Evolutionary conservation across 2,113 vertebrate genomes (phyloP), one percentile per base, ranked within the genome.

Genomic region (Chlorodrepanis virens): DNA sequence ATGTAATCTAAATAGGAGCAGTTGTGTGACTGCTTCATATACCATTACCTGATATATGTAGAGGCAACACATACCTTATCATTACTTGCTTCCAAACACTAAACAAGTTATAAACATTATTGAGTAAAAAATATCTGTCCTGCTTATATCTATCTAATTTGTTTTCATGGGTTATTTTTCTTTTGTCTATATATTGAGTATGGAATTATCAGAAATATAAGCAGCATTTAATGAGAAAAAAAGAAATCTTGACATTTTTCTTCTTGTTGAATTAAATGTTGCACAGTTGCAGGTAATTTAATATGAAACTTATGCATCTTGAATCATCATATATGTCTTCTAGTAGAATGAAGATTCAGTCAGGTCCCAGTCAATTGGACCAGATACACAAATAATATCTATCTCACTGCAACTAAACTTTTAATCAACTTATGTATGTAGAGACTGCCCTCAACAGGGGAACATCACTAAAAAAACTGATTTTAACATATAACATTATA

Each of bases 381-480:
- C 13, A 74, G 23, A 40, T 57, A 52, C 19, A 76, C 9, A 53
- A 63, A 20, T 45, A 74, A 42, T 6, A 9, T 33, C 13, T 83
- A 9, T 40, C 25, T 60, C 28, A 9, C 24, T 74, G 7, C 2
- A 91, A 49, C 24, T 12, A 23, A 53, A 76, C 6, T 71, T 93
- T 82, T 84, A 65, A 78, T 82, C 74, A 42, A 42, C 10, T 84
- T 91, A 79, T 6, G 6, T 19, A 81, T 64, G 65, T 81, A 84
- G 49, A 93, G 70, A 86, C 47, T 96, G 23, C 85, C 77, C 65
- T 95, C 82, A 89, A 87, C 42, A 79, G 77, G 65, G 94, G 12
- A 74, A 52, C 54, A 93, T 69, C 16, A 79, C 20, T 81, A 71
- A 68, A 56, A 47, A 83, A 65, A 2, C 4, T 1, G 8, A 9